phyloP scores from a whole-genome alignment of 2,888 invertebrate species.

The Priocnemis perturbator region DNA sequence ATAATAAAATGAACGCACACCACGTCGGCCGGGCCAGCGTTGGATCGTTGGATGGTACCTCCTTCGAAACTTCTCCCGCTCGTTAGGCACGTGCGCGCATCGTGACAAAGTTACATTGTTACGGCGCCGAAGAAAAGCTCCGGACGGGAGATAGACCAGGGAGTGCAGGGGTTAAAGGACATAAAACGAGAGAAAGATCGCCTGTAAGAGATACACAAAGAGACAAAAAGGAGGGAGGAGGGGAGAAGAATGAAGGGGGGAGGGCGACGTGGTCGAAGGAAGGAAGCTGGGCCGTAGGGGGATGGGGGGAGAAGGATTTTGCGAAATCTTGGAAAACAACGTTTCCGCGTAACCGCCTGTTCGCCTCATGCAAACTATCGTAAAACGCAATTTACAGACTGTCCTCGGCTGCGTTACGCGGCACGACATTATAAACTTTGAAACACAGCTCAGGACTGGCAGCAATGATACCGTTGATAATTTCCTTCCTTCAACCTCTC shows the following conservation, averaged over 20 bases:
- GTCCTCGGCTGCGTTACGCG: too few species aligned
- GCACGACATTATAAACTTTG: too few species aligned
- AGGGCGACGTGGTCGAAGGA: neutral
- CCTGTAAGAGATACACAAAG: neutral
- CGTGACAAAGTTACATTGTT: slow-evolving; percentile 56
- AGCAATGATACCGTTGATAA: too few species aligned
- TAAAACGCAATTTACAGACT: too few species aligned
- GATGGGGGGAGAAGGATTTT: too few species aligned
- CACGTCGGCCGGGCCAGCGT: too few species aligned
- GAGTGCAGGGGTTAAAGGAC: slow-evolving; percentile 11
- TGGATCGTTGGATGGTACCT: neutral
- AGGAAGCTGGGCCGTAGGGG: neutral
- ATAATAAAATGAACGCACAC: neutral
- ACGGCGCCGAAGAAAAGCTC: slow-evolving; percentile 19
- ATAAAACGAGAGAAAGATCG: slow-evolving; percentile 9
- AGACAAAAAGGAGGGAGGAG: slow-evolving; percentile 11
- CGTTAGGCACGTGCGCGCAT: slow-evolving; percentile 61
- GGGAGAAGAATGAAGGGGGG: slow-evolving; percentile 9
- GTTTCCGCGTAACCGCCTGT: too few species aligned
- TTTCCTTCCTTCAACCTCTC: too few species aligned
- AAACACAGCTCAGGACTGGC: too few species aligned
- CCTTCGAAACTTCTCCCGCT: slow-evolving; percentile 38
- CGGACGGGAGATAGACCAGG: neutral
- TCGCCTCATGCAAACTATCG: too few species aligned
- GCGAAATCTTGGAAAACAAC: too few species aligned